phyloP scores from a whole-genome alignment of 64 coral and sea anemone species.

The Montipora sp. region DNA sequence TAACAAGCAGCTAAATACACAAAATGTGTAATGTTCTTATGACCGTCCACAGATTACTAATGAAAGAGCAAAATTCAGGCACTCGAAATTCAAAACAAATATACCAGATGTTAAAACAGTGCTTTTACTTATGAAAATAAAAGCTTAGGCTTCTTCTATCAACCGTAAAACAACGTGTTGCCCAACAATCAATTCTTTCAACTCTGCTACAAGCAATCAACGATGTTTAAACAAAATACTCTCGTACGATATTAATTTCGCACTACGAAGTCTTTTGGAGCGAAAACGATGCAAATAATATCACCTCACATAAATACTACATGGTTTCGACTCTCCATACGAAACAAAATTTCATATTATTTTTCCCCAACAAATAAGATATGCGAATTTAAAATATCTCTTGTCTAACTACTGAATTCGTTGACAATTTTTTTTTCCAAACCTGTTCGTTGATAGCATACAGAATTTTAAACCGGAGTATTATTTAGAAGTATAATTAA shows the following conservation, averaged over 20 bases:
- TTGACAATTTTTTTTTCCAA: not conserved
- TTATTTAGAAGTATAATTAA: too few species aligned
- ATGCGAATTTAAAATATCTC: too few species aligned
- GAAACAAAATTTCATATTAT: not conserved
- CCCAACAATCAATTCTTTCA: not conserved
- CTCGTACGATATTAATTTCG: not conserved
- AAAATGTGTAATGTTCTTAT: constrained; percentile 10
- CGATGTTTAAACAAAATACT: not conserved
- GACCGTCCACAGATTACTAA: not conserved
- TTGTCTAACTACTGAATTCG: too few species aligned
- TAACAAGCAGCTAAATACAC: constrained; percentile 21
- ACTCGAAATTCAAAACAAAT: constrained; percentile 20
- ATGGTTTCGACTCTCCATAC: not conserved
- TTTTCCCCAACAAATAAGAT: not conserved
- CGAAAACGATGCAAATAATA: not conserved
- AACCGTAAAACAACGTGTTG: not conserved
- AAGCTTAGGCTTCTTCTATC: not conserved
- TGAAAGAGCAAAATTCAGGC: not conserved
- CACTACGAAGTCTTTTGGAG: not conserved
- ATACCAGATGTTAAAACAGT: not conserved
- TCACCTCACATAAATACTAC: too few species aligned
- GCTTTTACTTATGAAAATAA: constrained; percentile 3
- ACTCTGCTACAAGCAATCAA: not conserved
- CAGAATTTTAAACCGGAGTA: not conserved
- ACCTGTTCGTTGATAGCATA: not conserved